phyloP scores from a whole-genome alignment of 2,797 vertebrate species.

The Ctenopoma multispine region DNA sequence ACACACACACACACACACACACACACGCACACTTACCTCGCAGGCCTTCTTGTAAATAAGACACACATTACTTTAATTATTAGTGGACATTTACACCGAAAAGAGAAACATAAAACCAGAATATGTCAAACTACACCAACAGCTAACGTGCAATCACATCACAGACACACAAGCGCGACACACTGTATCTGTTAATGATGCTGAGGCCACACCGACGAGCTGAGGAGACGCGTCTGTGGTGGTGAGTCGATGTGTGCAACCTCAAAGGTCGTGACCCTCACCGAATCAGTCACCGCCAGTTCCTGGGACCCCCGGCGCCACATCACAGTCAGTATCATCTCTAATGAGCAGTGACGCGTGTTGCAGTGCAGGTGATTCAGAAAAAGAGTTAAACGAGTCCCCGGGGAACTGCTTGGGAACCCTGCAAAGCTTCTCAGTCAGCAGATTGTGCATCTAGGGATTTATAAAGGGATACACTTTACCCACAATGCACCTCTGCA shows the following conservation, averaged over 20 bases:
- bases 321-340: constrained; percentile 65
- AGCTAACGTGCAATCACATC: constrained; percentile 1
- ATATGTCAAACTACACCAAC: constrained; percentile 20
- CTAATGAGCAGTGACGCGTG: constrained; percentile 73
- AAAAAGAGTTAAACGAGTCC: constrained; percentile 79
- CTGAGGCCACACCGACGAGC: constrained; percentile 7
- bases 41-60: constrained; percentile 46
- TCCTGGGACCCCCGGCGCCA: constrained; percentile 39
- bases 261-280: constrained; percentile 56
- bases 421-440: constrained; percentile 43
- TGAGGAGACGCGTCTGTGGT: constrained; percentile 22
- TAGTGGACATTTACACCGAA: constrained; percentile 32
- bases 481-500: constrained; percentile 39
- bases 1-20: constrained; percentile 25
- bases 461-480: constrained; percentile 53
- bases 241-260: constrained; percentile 58
- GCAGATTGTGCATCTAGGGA: constrained; percentile 52
- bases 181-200: background rate
- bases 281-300: constrained; percentile 34
- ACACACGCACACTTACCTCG: constrained; percentile 20
- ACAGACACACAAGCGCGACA: background rate
- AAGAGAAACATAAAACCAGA: constrained; percentile 23
- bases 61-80: constrained; percentile 56
- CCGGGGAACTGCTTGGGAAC: constrained; percentile 61
- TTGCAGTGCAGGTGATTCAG: constrained; percentile 71